These are phyloP conservation scores for Megastigmus dorsalis DNA, from an alignment of 2,888 invertebrate genomes.

Conservation along the genomic window DNA sequence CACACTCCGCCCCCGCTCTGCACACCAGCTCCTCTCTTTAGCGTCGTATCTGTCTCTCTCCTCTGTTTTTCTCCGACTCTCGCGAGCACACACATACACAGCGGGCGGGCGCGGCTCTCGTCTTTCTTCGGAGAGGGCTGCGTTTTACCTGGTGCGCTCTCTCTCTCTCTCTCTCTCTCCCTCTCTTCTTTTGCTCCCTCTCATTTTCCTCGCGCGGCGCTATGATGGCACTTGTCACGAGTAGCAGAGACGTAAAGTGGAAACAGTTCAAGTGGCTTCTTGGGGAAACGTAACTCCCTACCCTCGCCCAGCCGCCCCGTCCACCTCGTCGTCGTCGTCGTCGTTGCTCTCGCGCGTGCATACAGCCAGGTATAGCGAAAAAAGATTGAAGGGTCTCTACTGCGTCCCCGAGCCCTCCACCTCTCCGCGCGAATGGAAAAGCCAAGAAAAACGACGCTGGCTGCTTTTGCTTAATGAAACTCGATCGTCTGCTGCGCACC, in stretches of 20 bases:
- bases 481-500: slow-evolving; percentile 28
- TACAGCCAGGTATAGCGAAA: slow-evolving; percentile 14
- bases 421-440: slow-evolving; percentile 34
- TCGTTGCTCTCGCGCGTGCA: background rate
- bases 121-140: background rate
- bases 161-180: slow-evolving; percentile 8
- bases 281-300: slow-evolving; percentile 24
- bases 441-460: background rate
- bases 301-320: too few species aligned
- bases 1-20: too few species aligned
- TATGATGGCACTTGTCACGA: slow-evolving; percentile 56
- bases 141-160: too few species aligned
- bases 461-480: slow-evolving; percentile 31
- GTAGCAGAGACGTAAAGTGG: slow-evolving; percentile 59
- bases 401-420: too few species aligned
- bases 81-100: too few species aligned
- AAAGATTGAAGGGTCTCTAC: slow-evolving; percentile 44
- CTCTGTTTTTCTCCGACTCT: background rate
- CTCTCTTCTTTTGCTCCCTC: slow-evolving; percentile 23
- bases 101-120: too few species aligned
- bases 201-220: slow-evolving; percentile 50
- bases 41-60: background rate
- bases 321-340: background rate
- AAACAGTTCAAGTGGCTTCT: slow-evolving; percentile 63
- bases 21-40: too few species aligned